These are phyloP conservation scores for Pseudomyrmex gracilis DNA, from an alignment of 1,140 invertebrate genomes.

Conservation along the genomic window DNA sequence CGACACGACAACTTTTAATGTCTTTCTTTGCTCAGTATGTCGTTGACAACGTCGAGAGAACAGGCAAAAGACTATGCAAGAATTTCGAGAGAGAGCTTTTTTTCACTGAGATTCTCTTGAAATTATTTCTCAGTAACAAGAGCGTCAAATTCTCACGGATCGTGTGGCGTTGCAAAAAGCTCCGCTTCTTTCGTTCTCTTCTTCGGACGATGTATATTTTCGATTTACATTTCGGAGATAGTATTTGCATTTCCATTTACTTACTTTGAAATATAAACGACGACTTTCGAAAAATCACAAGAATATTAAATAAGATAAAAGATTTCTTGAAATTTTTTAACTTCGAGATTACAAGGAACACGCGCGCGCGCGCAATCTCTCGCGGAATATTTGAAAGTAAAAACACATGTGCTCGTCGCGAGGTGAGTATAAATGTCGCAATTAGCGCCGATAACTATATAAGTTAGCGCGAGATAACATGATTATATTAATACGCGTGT, in stretches of 20 bases:
- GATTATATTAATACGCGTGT: constrained; percentile 16
- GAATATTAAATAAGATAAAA: background rate
- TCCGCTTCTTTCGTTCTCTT: background rate
- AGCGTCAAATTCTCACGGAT: constrained; percentile 46
- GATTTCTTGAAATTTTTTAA: background rate
- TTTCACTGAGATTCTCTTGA: constrained; percentile 39
- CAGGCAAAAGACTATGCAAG: background rate
- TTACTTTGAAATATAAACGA: background rate
- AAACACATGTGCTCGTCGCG: background rate
- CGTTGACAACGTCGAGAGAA: background rate
- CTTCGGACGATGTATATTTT: too few species aligned
- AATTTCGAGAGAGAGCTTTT: background rate
- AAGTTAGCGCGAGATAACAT: constrained; percentile 11
- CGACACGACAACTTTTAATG: constrained; percentile 56
- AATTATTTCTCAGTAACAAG: too few species aligned
- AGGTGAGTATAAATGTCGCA: background rate
- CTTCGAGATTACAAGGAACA: background rate
- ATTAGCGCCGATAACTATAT: constrained; percentile 19
- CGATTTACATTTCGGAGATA: background rate
- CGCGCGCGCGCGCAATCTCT: background rate
- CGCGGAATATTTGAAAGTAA: background rate
- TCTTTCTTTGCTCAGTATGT: constrained; percentile 30
- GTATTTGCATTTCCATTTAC: background rate
- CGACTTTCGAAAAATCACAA: background rate
- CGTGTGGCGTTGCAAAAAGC: constrained; percentile 1